Evolutionary conservation across 2,113 vertebrate species (phyloP).

Genomic region (Xenopus tropicalis): UCB_Xtro_10.0 CM004446.2:105481501-105482000

Average conservation of each 20-base stretch:
- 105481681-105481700: conserved; percentile 30
- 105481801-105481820: conserved; percentile 33
- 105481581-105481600: conserved; percentile 43
- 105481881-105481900: conserved; percentile 37
- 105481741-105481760: conserved; percentile 15
- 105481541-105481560: conserved; percentile 32
- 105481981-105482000: conserved; percentile 36
- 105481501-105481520: conserved; percentile 2
- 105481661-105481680: conserved; percentile 34
- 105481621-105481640: conserved; percentile 45
- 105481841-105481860: conserved; percentile 38
- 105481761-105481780: conserved; percentile 26
- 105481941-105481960: conserved; percentile 44
- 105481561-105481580: conserved; percentile 45
- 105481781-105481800: conserved; percentile 38
- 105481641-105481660: conserved; percentile 44
- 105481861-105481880: conserved; percentile 24
- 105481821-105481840: conserved; percentile 27
- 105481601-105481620: conserved; percentile 36
- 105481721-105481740: conserved; percentile 28
- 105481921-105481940: conserved; percentile 30
- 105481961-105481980: conserved; percentile 44
- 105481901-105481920: conserved; percentile 34
- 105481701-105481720: conserved; percentile 42
- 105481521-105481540: conserved; percentile 37